Conservation (phyloP, 2,113 vertebrate genomes). For the Cochlearius cochlearius region DNA sequence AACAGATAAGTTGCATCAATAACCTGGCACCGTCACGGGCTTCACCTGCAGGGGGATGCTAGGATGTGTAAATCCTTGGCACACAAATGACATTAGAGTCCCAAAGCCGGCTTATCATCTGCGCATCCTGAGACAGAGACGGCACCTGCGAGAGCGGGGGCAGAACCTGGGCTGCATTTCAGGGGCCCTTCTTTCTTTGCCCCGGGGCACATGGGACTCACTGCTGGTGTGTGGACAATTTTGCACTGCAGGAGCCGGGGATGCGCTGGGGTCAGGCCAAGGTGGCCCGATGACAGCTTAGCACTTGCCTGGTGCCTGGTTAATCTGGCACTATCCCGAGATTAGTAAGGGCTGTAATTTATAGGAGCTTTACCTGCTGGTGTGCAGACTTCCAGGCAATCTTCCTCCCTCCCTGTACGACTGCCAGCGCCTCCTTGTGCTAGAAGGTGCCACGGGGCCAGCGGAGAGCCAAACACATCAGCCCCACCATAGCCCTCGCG, state of each 20-base stretch:
- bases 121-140: background rate
- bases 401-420: background rate
- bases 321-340: background rate
- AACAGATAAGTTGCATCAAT: background rate
- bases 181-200: no score
- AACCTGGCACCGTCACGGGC: background rate
- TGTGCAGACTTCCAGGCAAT: background rate
- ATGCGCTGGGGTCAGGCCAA: background rate
- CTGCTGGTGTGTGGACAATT: rapidly evolving
- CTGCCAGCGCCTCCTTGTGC: background rate
- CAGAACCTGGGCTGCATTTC: background rate
- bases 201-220: rapidly evolving
- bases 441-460: background rate
- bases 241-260: background rate
- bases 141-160: background rate
- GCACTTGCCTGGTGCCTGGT: background rate
- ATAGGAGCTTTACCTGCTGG: background rate
- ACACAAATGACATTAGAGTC: background rate
- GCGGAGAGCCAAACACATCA: background rate
- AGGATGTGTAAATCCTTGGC: background rate
- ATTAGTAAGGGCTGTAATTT: background rate
- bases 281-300: background rate
- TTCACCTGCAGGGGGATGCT: background rate
- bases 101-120: background rate
- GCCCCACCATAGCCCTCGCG: rapidly evolving